Evolutionary conservation across 2,888 invertebrate genomes (phyloP), one percentile per base, ranked within the genome.

Genomic region (Thecocarcelia acutangulata): DNA sequence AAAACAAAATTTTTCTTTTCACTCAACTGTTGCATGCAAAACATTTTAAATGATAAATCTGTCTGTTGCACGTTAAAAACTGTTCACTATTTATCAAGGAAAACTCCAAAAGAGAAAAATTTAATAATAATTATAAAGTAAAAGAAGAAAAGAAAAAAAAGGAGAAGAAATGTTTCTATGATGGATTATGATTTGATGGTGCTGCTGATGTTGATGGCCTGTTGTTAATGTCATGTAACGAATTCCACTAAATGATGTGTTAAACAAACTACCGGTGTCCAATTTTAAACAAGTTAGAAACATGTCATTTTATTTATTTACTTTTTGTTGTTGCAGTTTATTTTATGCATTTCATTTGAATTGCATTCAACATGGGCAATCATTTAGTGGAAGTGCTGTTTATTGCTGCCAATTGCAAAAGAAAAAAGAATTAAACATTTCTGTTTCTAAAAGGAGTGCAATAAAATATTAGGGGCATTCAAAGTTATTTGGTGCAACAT

Each of bases 161-260:
- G 33, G 11, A 61, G 33, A 3, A 66, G 8, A 52, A 24, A 48
- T 44, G n/a, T 21, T 59, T 52, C 40, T 21, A 15, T 82, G 82
- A 82, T 82, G 78, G 46, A 82, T 82, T 82, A 82, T 82, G 82
- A 82, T 78, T 78, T 82, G 82, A 75, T 80, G 75, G 48, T 61
- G 70, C 17, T 52, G 59, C 40, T 66, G 74, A 61, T 73, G 73
- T 50, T 80, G 74, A 50, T 74, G 42, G 72, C 46, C 63, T 68
- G 80, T 33, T 61, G 63, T 82, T 82, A 82, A 82, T 82, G 82
- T 75, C 82, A 82, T 82, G 82, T 82, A 82, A 75, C 82, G 66
- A 82, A 82, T 78, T 78, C 74, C 59, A 59, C 70, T 82, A 78
- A 82, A 82, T 82, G 82, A 78, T 78, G 82, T 82, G 78, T 78